A percentile compares a stretch with the other conserved stretches of the same genome.
These are phyloP conservation scores for Epinotia brunnichana DNA, from an alignment of 2,888 invertebrate genomes.

Conservation along the genomic window DNA sequence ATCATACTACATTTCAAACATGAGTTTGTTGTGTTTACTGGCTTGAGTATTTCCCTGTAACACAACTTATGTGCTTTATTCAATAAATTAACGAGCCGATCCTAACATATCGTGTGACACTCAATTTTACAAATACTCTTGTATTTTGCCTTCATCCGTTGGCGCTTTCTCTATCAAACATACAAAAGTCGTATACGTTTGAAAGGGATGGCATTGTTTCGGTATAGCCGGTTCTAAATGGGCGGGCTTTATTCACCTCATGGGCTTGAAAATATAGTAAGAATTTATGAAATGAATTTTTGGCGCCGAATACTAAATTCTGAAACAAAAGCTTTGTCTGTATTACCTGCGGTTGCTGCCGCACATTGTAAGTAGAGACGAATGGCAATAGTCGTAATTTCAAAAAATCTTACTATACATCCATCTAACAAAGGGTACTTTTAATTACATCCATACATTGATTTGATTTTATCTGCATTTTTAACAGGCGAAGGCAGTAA, in stretches of 20 bases:
- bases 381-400: not conserved
- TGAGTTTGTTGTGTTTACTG: not conserved
- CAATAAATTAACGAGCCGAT: not conserved
- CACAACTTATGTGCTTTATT: not conserved
- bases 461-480: slow-evolving; percentile 42
- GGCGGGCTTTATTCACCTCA: slow-evolving; percentile 13
- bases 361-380: not conserved
- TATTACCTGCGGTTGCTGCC: not conserved
- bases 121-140: not conserved
- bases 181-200: not conserved
- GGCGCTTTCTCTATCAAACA: not conserved
- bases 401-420: not conserved
- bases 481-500: slow-evolving; percentile 84
- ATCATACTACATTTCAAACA: not conserved
- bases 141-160: not conserved
- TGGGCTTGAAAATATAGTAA: slow-evolving; percentile 10
- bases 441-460: slow-evolving; percentile 33
- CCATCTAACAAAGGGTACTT: slow-evolving; percentile 34
- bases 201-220: slow-evolving; percentile 2
- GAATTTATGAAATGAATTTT: not conserved
- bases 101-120: not conserved
- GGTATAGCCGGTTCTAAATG: not conserved
- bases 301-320: not conserved
- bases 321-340: too few relatives aligned
- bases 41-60: not conserved